A percentile compares a stretch with the other conserved stretches of the same genome.
These are phyloP conservation scores for Hemiscyllium ocellatum DNA, from an alignment of 2,113 vertebrate species.

Conservation along the genomic window DNA sequence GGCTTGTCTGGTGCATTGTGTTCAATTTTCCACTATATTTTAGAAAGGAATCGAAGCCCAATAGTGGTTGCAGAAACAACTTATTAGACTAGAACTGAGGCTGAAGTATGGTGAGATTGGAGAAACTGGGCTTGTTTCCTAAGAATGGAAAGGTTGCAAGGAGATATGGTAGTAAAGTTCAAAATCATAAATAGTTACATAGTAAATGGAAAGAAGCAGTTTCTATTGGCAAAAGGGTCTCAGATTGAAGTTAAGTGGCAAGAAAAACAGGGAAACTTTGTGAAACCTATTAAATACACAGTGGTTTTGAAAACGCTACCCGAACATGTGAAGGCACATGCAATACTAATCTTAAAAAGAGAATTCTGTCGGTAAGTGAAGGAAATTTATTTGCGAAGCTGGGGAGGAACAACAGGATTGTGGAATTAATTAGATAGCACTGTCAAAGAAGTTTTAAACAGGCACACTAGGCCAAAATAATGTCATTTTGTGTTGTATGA, in stretches of 20 bases:
- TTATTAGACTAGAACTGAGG: neutral
- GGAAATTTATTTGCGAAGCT: neutral
- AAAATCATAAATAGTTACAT: neutral
- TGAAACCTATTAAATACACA: neutral
- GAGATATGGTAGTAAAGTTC: neutral
- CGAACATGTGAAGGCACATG: neutral
- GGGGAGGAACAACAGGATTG: neutral
- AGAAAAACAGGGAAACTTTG: neutral
- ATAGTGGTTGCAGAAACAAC: neutral
- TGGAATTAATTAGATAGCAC: neutral
- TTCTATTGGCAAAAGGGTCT: neutral
- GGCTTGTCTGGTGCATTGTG: neutral
- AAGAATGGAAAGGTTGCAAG: neutral
- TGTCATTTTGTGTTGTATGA: neutral
- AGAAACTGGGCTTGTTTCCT: neutral
- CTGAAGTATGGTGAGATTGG: neutral
- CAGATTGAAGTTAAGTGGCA: neutral
- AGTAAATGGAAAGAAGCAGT: neutral
- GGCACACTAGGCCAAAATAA: neutral
- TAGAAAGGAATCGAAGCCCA: neutral
- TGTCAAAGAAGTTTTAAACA: neutral
- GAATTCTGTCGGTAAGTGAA: neutral
- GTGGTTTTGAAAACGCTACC: neutral
- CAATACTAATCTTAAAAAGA: neutral
- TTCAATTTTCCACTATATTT: neutral